Percentiles rank a stretch among this genome's conserved stretches.
These are phyloP conservation scores for Cryptomyrus ogoouensis DNA, from an alignment of 2,113 vertebrate genomes.

Conservation along the genomic window DNA sequence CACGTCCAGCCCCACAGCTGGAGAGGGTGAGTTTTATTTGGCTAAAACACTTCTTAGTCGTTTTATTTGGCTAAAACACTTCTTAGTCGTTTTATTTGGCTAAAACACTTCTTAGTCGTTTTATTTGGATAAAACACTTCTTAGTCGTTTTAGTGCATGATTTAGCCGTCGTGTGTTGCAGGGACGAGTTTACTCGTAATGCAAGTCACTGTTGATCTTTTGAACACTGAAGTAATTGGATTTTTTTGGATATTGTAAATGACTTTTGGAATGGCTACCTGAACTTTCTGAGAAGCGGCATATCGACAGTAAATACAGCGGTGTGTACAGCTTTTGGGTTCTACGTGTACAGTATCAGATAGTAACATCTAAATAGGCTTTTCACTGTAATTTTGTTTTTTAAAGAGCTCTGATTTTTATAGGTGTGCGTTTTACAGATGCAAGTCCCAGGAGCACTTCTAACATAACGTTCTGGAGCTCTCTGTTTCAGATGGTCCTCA, in stretches of 20 bases:
- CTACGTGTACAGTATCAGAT: background rate
- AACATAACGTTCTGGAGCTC: background rate
- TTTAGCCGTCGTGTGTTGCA: background rate
- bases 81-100: background rate
- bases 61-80: too few species aligned
- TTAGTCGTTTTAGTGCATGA: background rate
- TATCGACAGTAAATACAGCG: background rate
- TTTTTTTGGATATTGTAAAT: background rate
- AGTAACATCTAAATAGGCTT: background rate
- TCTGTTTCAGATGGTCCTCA: conserved; percentile 46
- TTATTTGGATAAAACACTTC: too few species aligned
- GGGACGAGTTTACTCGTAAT: background rate
- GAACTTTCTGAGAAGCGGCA: background rate
- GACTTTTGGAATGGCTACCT: background rate
- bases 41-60: too few species aligned
- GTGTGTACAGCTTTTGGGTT: background rate
- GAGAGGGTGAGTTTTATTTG: conserved; percentile 31
- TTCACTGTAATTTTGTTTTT: background rate
- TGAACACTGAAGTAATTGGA: background rate
- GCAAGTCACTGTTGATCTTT: background rate
- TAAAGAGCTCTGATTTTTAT: background rate
- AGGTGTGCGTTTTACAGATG: background rate
- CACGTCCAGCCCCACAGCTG: conserved; percentile 43
- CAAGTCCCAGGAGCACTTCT: background rate
- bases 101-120: too few species aligned